Evolutionary conservation across 2,888 invertebrate species (phyloP).

Genomic region (Malthinus flaveolus): DNA sequence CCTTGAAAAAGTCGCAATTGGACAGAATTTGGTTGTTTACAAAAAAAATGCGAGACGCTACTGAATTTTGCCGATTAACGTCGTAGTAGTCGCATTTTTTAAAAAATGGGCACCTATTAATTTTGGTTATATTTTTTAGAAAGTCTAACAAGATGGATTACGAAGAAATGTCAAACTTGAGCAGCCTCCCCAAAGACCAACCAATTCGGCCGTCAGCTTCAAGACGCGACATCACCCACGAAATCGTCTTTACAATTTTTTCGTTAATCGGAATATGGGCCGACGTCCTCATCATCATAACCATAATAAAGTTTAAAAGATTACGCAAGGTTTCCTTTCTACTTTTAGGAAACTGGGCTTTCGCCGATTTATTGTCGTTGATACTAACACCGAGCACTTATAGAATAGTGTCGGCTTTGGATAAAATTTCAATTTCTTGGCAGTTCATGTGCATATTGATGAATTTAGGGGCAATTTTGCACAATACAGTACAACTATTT

Average conservation of each 20-base stretch:
- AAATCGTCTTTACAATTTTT: conserved; percentile 5
- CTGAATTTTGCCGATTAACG: too few species aligned
- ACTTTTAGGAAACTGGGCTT: conserved; percentile 13
- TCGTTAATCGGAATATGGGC: conserved; percentile 1
- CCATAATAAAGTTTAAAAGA: not conserved
- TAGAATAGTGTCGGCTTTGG: conserved; percentile 3
- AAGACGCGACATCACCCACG: not conserved
- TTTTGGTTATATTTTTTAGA: too few species aligned
- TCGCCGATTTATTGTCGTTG: conserved; percentile 11
- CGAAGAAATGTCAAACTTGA: conserved; percentile 1
- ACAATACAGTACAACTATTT: not conserved
- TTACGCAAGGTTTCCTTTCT: not conserved
- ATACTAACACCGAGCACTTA: conserved; percentile 12
- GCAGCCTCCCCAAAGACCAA: not conserved
- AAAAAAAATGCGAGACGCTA: too few species aligned
- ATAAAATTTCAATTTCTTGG: not conserved
- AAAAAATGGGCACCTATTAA: too few species aligned
- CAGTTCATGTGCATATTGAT: conserved; percentile 3
- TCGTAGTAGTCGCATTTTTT: too few species aligned
- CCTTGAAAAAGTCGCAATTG: too few species aligned
- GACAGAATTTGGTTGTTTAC: too few species aligned
- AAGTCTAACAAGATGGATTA: conserved; percentile 11
- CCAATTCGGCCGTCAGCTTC: not conserved
- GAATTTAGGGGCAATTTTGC: not conserved
- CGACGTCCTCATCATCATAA: not conserved